A percentile compares a stretch with the other conserved stretches of the same genome.
These are phyloP conservation scores for Helarctos malayanus DNA, from an alignment of 2,797 vertebrate species.

Conservation along the genomic window DNA sequence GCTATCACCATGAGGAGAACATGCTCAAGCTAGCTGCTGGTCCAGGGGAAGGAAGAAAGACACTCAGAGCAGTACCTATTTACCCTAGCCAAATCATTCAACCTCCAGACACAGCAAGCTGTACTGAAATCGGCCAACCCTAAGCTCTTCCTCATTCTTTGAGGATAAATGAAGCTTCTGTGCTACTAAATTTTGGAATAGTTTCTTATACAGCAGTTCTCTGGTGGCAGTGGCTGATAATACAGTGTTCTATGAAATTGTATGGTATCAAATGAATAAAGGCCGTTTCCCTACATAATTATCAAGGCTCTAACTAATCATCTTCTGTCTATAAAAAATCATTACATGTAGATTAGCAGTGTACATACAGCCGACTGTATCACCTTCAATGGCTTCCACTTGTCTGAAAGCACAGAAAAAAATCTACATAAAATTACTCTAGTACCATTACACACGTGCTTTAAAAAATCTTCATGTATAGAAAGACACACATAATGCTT, in stretches of 20 bases:
- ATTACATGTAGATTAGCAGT: not conserved
- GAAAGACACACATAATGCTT: not conserved
- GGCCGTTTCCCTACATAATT: not conserved
- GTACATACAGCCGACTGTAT: not conserved
- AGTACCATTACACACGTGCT: not conserved
- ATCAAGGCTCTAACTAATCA: not conserved
- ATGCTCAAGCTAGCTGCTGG: not conserved
- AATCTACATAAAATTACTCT: not conserved
- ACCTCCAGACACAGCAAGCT: not conserved
- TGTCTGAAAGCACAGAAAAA: not conserved
- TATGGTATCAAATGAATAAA: constrained; percentile 13
- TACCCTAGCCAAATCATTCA: not conserved
- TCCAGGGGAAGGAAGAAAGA: not conserved
- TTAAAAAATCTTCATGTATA: not conserved
- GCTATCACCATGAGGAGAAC: not conserved
- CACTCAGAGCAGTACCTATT: not conserved
- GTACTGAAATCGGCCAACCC: not conserved
- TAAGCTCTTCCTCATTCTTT: not conserved
- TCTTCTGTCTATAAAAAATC: not conserved
- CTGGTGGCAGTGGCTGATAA: not conserved
- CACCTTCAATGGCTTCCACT: not conserved
- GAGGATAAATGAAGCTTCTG: not conserved
- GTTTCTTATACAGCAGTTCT: not conserved
- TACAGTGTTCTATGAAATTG: not conserved
- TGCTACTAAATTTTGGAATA: not conserved